Evolutionary conservation across 2,113 vertebrate genomes (phyloP).

Genomic region (Neoarius graeffei): DNA sequence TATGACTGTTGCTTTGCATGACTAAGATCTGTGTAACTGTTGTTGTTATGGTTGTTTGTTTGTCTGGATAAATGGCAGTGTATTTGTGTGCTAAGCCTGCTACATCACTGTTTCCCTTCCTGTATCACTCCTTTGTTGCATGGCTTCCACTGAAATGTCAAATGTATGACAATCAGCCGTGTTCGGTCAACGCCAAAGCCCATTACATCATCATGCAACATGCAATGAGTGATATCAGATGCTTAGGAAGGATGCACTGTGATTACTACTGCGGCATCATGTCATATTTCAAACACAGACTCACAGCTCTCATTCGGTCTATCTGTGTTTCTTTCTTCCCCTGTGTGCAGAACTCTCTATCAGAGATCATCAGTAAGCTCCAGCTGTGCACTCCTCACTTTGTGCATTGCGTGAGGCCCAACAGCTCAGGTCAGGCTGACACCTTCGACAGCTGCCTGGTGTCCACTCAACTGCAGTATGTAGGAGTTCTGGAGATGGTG

Average conservation of each 20-base stretch:
- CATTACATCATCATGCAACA: conserved; percentile 27
- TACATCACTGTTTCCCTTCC: conserved; percentile 2
- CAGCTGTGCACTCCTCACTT: conserved; percentile 82
- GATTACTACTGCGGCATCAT: conserved; percentile 21
- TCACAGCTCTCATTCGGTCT: not conserved
- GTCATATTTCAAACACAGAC: conserved; percentile 4
- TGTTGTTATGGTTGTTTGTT: conserved; percentile 23
- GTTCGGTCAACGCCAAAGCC: conserved; percentile 19
- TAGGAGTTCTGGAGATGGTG: conserved; percentile 91
- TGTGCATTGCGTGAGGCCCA: conserved; percentile 89
- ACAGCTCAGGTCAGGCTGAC: conserved; percentile 76
- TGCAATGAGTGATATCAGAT: conserved; percentile 33
- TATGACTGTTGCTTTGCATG: not conserved
- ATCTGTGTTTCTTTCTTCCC: not conserved
- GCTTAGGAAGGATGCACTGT: conserved; percentile 29
- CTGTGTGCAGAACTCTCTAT: conserved; percentile 79
- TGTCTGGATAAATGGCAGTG: conserved; percentile 18
- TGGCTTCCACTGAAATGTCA: conserved; percentile 35
- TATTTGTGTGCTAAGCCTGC: conserved; percentile 3
- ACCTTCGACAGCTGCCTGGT: conserved; percentile 87
- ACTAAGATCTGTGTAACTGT: not conserved
- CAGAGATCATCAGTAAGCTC: conserved; percentile 84
- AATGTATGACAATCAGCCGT: not conserved
- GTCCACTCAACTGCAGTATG: conserved; percentile 89
- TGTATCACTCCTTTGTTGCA: not conserved